Evolutionary conservation across 2,797 vertebrate species (phyloP).

Genomic region (Chiloscyllium punctatum): DNA sequence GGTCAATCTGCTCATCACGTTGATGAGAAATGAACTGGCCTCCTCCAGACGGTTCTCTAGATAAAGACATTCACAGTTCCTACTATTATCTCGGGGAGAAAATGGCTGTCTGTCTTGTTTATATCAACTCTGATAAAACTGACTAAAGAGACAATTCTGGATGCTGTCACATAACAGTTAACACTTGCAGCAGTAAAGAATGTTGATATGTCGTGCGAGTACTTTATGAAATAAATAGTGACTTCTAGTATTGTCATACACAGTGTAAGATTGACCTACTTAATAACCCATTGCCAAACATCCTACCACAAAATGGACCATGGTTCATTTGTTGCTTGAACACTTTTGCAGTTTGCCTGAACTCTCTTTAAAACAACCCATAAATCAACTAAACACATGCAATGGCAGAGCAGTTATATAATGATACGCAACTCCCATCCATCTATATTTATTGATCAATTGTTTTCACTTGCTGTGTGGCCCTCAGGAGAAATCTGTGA

Average conservation of each 20-base stretch:
- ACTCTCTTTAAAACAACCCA: background rate
- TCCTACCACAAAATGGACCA: background rate
- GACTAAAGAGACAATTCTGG: background rate
- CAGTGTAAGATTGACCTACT: too few species aligned
- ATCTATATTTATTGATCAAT: constrained; percentile 3
- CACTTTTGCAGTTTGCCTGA: background rate
- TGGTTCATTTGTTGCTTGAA: background rate
- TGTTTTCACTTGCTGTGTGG: background rate
- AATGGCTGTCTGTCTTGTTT: background rate
- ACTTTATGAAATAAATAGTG: background rate
- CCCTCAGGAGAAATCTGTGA: constrained; percentile 18
- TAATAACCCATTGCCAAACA: background rate
- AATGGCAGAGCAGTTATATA: too few species aligned
- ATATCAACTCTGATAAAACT: background rate
- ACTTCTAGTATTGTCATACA: background rate
- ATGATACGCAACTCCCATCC: background rate
- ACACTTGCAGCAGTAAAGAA: background rate
- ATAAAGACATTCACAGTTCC: background rate
- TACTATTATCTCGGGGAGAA: background rate
- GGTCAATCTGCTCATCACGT: constrained; percentile 12
- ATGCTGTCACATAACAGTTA: background rate
- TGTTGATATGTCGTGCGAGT: background rate
- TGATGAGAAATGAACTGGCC: background rate
- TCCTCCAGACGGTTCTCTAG: background rate
- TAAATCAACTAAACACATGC: constrained; percentile 7